Evolutionary conservation across 2,113 vertebrate species (phyloP).

Genomic region (Uria aalge): DNA sequence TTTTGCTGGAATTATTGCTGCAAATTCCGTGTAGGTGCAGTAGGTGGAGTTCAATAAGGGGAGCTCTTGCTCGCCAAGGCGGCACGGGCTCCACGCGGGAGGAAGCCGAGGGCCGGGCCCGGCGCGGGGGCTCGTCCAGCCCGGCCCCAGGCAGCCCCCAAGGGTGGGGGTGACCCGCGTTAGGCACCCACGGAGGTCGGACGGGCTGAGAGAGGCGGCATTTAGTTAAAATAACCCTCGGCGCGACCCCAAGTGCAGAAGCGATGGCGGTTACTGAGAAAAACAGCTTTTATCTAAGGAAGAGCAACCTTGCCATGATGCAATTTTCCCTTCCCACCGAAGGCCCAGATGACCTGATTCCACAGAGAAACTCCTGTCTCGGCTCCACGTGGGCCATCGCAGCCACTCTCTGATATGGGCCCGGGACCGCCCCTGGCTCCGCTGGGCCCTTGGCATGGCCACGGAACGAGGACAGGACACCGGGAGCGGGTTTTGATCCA

Average conservation of each 20-base stretch:
- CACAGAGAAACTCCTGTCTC: not conserved
- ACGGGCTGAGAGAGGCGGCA: not conserved
- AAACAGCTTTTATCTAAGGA: not conserved
- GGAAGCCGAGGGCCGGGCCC: not conserved
- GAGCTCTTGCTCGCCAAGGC: not conserved
- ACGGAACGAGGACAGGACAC: not conserved
- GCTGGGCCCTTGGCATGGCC: not conserved
- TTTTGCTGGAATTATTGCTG: not conserved
- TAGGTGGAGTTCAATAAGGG: not conserved
- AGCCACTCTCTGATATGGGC: not conserved
- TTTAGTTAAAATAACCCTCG: constrained; percentile 14
- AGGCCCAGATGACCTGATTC: not conserved
- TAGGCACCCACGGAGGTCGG: not conserved
- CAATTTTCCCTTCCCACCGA: not conserved
- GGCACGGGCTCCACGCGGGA: not conserved
- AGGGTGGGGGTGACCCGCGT: not conserved
- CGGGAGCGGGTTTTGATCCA: not conserved
- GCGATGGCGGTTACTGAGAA: not conserved
- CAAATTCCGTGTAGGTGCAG: not conserved
- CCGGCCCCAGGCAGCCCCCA: fast-evolving
- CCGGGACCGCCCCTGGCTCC: fast-evolving
- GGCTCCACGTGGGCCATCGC: not conserved
- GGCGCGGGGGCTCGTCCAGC: not conserved
- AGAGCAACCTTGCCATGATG: not conserved
- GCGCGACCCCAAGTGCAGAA: not conserved